phyloP scores from a whole-genome alignment of 1,140 invertebrate species.

The Condylostylus longicornis region DNA sequence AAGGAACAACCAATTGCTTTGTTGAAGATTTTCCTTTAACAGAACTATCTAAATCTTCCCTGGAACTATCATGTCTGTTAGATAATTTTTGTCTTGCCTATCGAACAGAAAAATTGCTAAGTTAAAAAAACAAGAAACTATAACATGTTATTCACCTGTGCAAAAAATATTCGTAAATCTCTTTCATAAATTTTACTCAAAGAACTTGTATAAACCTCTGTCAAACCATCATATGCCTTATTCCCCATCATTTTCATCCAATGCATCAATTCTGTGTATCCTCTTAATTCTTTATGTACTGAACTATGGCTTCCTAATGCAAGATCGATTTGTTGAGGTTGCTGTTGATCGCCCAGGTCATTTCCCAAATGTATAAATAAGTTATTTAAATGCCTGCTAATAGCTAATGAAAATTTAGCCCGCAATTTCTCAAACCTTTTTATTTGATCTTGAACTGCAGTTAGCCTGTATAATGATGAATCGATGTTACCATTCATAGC shows the following conservation, averaged over 20 bases:
- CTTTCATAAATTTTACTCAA: slow-evolving; percentile 72
- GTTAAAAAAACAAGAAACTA: too few relatives aligned
- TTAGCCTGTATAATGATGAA: slow-evolving; percentile 48
- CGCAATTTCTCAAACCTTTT: slow-evolving; percentile 70
- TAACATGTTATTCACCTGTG: slow-evolving; percentile 33
- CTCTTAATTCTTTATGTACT: slow-evolving; percentile 67
- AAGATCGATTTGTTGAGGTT: slow-evolving; percentile 39
- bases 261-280: slow-evolving; percentile 79
- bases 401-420: slow-evolving; percentile 66
- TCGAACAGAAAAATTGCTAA: neutral
- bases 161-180: slow-evolving; percentile 66
- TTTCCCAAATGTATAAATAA: slow-evolving; percentile 79
- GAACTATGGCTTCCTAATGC: slow-evolving; percentile 57
- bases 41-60: slow-evolving; percentile 27
- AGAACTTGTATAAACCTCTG: slow-evolving; percentile 61
- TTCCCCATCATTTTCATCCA: slow-evolving; percentile 76
- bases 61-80: slow-evolving; percentile 21
- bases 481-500: slow-evolving; percentile 59
- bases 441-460: slow-evolving; percentile 76
- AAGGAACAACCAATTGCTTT: slow-evolving; percentile 23
- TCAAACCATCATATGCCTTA: slow-evolving; percentile 62
- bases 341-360: slow-evolving; percentile 33
- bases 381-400: slow-evolving; percentile 81
- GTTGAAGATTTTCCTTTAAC: slow-evolving; percentile 15
- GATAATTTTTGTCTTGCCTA: slow-evolving; percentile 38